Percentiles rank a stretch among this genome's conserved stretches.
Conservation (phyloP, 2,888 invertebrate genomes). For the Pediacus dermestoides region DNA sequence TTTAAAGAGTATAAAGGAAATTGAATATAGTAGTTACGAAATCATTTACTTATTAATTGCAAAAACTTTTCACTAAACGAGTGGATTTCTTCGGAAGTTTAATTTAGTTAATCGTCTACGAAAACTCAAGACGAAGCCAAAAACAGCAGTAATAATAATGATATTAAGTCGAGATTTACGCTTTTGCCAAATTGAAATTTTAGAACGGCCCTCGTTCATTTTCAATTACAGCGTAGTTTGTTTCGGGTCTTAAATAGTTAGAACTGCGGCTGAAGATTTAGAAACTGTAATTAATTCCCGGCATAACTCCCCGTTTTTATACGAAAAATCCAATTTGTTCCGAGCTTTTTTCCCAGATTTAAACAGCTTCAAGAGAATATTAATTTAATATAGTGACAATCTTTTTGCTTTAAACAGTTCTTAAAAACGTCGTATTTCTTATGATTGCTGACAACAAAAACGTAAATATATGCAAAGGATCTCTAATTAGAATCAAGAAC, state of each 20-base stretch:
- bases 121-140: slow-evolving; percentile 30
- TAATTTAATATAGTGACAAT: too few relatives aligned
- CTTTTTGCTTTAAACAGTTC: too few relatives aligned
- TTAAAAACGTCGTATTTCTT: too few relatives aligned
- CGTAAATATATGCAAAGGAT: too few relatives aligned
- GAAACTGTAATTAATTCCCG: slow-evolving; percentile 33
- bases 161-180: slow-evolving; percentile 42
- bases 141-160: slow-evolving; percentile 38
- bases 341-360: slow-evolving; percentile 4
- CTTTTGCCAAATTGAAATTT: slow-evolving; percentile 40
- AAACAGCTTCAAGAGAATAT: too few relatives aligned
- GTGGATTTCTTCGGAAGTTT: slow-evolving; percentile 34
- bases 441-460: too few relatives aligned
- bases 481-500: too few relatives aligned
- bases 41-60: slow-evolving; percentile 32
- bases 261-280: slow-evolving; percentile 28
- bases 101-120: slow-evolving; percentile 37
- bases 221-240: slow-evolving; percentile 35
- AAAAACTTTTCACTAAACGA: slow-evolving; percentile 24
- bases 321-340: slow-evolving; percentile 7
- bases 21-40: slow-evolving; percentile 29
- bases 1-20: slow-evolving; percentile 16
- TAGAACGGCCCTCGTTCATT: slow-evolving; percentile 31
- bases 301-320: slow-evolving; percentile 1
- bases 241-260: slow-evolving; percentile 34